Conservation (phyloP, 2,113 vertebrate species). For the Oreocharis arfaki region DNA sequence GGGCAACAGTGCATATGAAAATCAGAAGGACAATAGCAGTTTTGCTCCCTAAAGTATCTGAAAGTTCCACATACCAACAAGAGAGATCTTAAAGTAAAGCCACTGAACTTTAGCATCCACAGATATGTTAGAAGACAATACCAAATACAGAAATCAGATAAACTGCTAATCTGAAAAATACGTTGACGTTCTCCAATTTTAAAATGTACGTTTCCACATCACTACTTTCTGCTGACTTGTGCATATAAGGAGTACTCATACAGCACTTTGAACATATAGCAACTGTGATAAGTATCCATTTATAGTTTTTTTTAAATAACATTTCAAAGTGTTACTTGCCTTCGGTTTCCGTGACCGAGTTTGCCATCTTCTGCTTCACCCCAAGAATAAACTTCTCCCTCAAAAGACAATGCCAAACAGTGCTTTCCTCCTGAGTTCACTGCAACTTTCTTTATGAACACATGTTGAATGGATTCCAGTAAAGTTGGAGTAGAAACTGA, state of each 20-base stretch:
- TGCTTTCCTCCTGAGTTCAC: conserved; percentile 99
- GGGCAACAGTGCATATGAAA: not conserved
- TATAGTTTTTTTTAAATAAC: not conserved
- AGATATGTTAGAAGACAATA: not conserved
- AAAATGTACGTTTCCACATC: not conserved
- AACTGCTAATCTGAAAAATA: not conserved
- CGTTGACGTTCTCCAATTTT: not conserved
- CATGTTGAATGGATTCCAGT: conserved; percentile 96
- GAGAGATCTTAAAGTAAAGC: not conserved
- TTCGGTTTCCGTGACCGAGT: conserved; percentile 94
- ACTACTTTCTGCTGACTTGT: not conserved
- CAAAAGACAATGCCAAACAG: conserved; percentile 93
- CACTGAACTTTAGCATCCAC: not conserved
- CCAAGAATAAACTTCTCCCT: conserved; percentile 98
- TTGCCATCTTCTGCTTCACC: conserved; percentile 98
- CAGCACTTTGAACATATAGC: not conserved
- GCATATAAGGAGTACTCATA: not conserved
- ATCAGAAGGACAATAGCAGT: not conserved
- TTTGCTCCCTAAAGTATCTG: not conserved
- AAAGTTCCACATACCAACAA: not conserved
- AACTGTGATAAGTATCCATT: not conserved
- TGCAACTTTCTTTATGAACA: conserved; percentile 96
- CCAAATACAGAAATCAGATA: not conserved
- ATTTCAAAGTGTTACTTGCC: conserved; percentile 72
- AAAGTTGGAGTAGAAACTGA: conserved; percentile 95